Conservation (phyloP, 2,888 invertebrate genomes). For the Nematopogon swammerdamellus region DNA sequence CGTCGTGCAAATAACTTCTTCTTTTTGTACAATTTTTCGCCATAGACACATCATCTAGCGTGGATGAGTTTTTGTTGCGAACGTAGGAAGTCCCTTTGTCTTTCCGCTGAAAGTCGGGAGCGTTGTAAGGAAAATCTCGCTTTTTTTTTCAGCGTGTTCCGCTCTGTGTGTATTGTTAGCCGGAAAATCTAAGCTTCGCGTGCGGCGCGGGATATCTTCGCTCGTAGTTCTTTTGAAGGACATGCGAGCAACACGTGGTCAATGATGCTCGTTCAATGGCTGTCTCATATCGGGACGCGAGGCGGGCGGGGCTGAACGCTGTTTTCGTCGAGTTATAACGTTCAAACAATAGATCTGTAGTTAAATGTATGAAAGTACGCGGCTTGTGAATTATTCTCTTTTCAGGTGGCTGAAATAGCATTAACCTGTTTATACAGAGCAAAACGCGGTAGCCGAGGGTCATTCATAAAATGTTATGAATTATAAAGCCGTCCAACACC, state of each 20-base stretch:
- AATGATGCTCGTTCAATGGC: background rate
- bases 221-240: background rate
- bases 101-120: conserved; percentile 48
- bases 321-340: too few relatives aligned
- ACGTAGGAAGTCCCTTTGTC: conserved; percentile 50
- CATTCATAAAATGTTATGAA: conserved; percentile 29
- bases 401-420: background rate
- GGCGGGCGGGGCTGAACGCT: too few relatives aligned
- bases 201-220: conserved; percentile 14
- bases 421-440: background rate
- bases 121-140: conserved; percentile 45
- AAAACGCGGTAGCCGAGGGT: conserved; percentile 16
- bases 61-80: conserved; percentile 53
- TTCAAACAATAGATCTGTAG: too few relatives aligned
- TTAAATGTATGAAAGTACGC: background rate
- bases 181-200: conserved; percentile 41
- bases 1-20: conserved; percentile 22
- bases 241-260: conserved; percentile 39
- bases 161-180: conserved; percentile 39
- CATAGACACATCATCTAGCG: conserved; percentile 54
- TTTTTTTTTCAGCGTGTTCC: conserved; percentile 21
- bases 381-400: background rate
- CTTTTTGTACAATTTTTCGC: conserved; percentile 48
- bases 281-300: too few relatives aligned
- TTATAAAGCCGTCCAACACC: conserved; percentile 21